phyloP scores from a whole-genome alignment of 2,888 invertebrate species.

The Ecdyonurus torrentis region DNA sequence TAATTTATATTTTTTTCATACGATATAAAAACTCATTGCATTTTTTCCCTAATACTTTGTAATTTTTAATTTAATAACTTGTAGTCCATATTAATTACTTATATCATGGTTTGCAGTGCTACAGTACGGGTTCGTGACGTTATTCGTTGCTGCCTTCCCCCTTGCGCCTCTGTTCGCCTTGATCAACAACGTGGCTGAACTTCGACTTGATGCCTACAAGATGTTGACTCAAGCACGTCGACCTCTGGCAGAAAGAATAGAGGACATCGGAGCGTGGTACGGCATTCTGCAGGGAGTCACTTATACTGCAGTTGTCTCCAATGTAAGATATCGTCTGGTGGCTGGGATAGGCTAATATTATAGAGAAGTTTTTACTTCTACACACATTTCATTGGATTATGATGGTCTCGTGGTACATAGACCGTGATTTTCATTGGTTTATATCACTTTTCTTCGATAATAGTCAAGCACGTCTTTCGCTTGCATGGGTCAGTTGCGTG shows the following conservation, averaged over 20 bases:
- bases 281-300: slow-evolving; percentile 83
- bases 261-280: slow-evolving; percentile 87
- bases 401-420: no score
- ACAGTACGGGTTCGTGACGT: slow-evolving; percentile 92
- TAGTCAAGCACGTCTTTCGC: no score
- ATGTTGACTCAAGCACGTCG: slow-evolving; percentile 88
- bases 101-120: slow-evolving; percentile 69
- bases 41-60: no score
- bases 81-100: no score
- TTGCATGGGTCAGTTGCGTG: no score
- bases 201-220: slow-evolving; percentile 87
- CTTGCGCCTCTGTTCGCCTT: slow-evolving; percentile 89
- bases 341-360: background rate
- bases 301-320: slow-evolving; percentile 72
- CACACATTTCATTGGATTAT: no score
- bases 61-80: no score
- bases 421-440: no score
- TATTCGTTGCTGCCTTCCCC: slow-evolving; percentile 96
- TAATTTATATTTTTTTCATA: no score
- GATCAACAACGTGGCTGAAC: slow-evolving; percentile 90
- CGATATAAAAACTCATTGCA: no score
- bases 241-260: slow-evolving; percentile 75
- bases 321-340: slow-evolving; percentile 35
- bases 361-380: no score
- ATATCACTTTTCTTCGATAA: no score